Evolutionary conservation across 2,888 invertebrate genomes (phyloP).

Genomic region (Lepas anatifera): DNA sequence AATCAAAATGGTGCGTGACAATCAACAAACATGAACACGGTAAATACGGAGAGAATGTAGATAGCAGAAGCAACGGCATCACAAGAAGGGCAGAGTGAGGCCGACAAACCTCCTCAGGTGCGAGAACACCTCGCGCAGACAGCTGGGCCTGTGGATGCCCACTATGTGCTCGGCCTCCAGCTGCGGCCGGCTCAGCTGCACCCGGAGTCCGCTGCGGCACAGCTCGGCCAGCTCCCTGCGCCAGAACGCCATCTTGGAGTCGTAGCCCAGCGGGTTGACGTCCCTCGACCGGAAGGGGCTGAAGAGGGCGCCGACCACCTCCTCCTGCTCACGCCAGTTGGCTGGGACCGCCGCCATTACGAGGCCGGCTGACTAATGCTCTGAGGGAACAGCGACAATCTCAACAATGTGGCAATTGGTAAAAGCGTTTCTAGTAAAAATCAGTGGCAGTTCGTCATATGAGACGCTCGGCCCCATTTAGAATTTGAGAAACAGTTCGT

Average conservation of each 20-base stretch:
- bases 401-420: too few species aligned
- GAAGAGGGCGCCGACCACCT: neutral
- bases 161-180: neutral
- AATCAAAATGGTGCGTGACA: too few species aligned
- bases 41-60: too few species aligned
- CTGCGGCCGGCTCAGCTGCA: neutral
- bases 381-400: too few species aligned
- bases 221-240: neutral
- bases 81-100: too few species aligned
- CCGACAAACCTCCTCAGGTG: neutral
- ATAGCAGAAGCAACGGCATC: too few species aligned
- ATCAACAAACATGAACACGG: too few species aligned
- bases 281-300: neutral
- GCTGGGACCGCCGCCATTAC: neutral
- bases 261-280: neutral
- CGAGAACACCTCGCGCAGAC: neutral
- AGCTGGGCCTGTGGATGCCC: neutral
- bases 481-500: too few species aligned
- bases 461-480: too few species aligned
- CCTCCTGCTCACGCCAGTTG: neutral
- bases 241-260: conserved; percentile 4
- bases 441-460: too few species aligned
- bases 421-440: too few species aligned
- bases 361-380: too few species aligned
- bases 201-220: neutral